A percentile compares a stretch with the other conserved stretches of the same genome.
These are phyloP conservation scores for Merops nubicus DNA, from an alignment of 2,113 vertebrate species.

Conservation along the genomic window DNA sequence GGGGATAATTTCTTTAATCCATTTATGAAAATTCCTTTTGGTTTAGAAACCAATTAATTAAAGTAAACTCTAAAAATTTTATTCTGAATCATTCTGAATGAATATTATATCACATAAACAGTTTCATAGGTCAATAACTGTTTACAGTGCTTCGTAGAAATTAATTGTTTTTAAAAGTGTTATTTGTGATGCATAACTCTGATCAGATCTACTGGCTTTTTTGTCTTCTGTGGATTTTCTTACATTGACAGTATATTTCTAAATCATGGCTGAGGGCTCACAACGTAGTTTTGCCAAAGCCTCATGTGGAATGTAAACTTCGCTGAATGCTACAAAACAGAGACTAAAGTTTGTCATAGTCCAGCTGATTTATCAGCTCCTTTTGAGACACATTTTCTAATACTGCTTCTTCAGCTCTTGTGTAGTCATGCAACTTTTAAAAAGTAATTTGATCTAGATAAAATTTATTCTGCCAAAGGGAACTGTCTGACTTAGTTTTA, in stretches of 20 bases:
- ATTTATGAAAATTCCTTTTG: not conserved
- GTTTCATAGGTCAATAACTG: not conserved
- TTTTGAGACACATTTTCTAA: not conserved
- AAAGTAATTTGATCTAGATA: not conserved
- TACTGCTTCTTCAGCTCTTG: not conserved
- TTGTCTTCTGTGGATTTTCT: not conserved
- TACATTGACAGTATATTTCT: not conserved
- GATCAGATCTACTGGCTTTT: not conserved
- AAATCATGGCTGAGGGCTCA: not conserved
- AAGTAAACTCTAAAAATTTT: not conserved
- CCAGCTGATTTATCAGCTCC: not conserved
- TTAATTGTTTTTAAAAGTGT: not conserved
- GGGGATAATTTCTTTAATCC: not conserved
- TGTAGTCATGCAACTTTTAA: not conserved
- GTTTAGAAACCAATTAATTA: not conserved
- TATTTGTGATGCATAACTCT: not conserved
- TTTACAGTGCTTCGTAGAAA: not conserved
- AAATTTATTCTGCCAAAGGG: not conserved
- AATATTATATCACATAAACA: not conserved
- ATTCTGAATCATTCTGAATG: not conserved
- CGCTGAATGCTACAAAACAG: not conserved
- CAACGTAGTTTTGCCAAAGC: not conserved
- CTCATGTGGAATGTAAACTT: not conserved
- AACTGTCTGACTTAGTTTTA: not conserved
- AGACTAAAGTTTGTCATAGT: not conserved